Evolutionary conservation across 2,888 invertebrate genomes (phyloP), one percentile per base, ranked within the genome.

Genomic region (Metalampra italica): DNA sequence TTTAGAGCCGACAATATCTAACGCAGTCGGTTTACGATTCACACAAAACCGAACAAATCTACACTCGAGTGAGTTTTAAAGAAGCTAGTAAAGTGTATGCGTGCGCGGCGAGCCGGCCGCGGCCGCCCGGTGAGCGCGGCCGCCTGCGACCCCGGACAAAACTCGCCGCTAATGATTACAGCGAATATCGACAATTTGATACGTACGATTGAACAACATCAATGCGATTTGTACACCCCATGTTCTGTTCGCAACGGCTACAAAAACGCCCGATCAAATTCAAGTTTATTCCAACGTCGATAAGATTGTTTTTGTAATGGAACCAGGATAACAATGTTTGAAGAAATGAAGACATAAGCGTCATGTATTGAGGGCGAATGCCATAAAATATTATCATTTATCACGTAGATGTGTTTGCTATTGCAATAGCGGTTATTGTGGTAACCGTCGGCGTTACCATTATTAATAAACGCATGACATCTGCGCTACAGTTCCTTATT

Each of bases 341-440:
- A 64, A 59, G 60, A 79, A 80, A 84, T 85, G 76, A 77, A 87
- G 87, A 84, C 76, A 76, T 80, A 76, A 83, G 68, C 77, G 71
- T 76, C 77, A 67, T 68, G 68, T 75, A 80, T 81, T 62, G 79
- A 83, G 83, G 80, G 84, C 80, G 73, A 81, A 73, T 63, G 74
- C 83, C 78, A 82, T 86, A 83, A 87, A 87, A 82, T 81, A 80
- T 79, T 72, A 82, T 82, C 84, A 86, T 89, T 88, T 86, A 87
- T 89, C 87, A 87, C 66, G 62, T 68, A 66, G 76, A 77, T 76
- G 78, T 84, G 83, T 86, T 84, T 85, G 83, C 79, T 84, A 81
- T 79, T 76, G 79, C 79, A 68, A 71, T 71, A 72, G 76, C 66
- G 81, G 84, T 83, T 77, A 78, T 80, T 81, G 87, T 73, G 87